Evolutionary conservation across 2,888 invertebrate genomes (phyloP).

Genomic region (Catonia carolina): DNA sequence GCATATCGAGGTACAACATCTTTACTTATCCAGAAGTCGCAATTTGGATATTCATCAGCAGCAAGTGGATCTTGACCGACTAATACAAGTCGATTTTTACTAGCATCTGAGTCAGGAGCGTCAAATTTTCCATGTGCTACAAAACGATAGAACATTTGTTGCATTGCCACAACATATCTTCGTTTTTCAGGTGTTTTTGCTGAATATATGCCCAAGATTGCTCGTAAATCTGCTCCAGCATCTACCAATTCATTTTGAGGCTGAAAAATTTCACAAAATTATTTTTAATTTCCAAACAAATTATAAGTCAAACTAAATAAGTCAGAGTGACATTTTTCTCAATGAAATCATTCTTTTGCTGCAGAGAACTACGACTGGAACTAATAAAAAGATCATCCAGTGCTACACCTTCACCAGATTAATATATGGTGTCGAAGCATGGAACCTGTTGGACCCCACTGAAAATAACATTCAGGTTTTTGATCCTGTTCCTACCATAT

Average conservation of each 20-base stretch:
- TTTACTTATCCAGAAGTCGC: slow-evolving; percentile 68
- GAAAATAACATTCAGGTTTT: too few species aligned
- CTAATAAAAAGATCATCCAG: too few species aligned
- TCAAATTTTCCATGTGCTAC: slow-evolving; percentile 68
- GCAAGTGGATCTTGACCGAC: slow-evolving; percentile 65
- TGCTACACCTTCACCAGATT: too few species aligned
- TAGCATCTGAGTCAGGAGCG: slow-evolving; percentile 46
- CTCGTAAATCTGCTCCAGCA: slow-evolving; percentile 64
- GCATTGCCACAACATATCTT: slow-evolving; percentile 69
- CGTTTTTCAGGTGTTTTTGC: slow-evolving; percentile 66
- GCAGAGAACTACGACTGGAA: too few species aligned
- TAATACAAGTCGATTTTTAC: slow-evolving; percentile 51
- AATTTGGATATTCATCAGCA: slow-evolving; percentile 59
- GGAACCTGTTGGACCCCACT: too few species aligned
- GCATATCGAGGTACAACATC: slow-evolving; percentile 69
- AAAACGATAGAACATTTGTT: slow-evolving; percentile 73
- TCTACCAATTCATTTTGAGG: slow-evolving; percentile 44
- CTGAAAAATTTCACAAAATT: slow-evolving; percentile 16
- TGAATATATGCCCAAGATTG: slow-evolving; percentile 70
- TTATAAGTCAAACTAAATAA: too few species aligned
- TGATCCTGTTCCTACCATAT: too few species aligned
- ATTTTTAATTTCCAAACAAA: too few species aligned
- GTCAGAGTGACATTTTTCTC: too few species aligned
- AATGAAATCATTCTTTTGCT: too few species aligned
- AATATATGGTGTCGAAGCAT: too few species aligned